These are phyloP conservation scores for Glomeris marginata DNA, from an alignment of 2,888 invertebrate genomes.

Conservation along the genomic window DNA sequence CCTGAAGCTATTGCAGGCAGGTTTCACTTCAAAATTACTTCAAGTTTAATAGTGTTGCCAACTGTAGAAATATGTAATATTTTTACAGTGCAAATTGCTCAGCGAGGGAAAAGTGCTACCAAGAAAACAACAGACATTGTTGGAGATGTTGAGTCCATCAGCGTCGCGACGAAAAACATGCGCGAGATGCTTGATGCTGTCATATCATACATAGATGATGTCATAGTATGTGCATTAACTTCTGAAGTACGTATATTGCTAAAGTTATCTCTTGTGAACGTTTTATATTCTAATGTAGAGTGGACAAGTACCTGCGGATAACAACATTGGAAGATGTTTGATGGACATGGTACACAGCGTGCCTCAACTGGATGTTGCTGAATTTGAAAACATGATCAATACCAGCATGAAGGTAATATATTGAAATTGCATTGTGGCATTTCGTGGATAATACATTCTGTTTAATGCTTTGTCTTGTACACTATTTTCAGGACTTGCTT, in stretches of 20 bases:
- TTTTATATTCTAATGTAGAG: neutral
- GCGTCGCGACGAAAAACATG: constrained; percentile 66
- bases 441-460: neutral
- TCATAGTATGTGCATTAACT: constrained; percentile 38
- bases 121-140: constrained; percentile 39
- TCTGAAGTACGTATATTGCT: no score
- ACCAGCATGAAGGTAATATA: constrained; percentile 65
- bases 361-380: constrained; percentile 75
- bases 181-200: constrained; percentile 56
- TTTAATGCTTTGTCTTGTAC: constrained; percentile 13
- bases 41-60: neutral
- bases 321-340: constrained; percentile 75
- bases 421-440: constrained; percentile 3
- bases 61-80: neutral
- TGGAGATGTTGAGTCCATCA: constrained; percentile 53
- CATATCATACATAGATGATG: constrained; percentile 78
- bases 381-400: constrained; percentile 89
- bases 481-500: constrained; percentile 66
- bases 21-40: constrained; percentile 10
- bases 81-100: constrained; percentile 51
- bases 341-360: constrained; percentile 82
- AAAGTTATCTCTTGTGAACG: no score
- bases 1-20: constrained; percentile 60
- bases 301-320: constrained; percentile 56
- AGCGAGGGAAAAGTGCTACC: constrained; percentile 56